Evolutionary conservation across 2,797 vertebrate genomes (phyloP), one percentile per base, ranked within the genome.

Genomic region (Sparus aurata): DNA sequence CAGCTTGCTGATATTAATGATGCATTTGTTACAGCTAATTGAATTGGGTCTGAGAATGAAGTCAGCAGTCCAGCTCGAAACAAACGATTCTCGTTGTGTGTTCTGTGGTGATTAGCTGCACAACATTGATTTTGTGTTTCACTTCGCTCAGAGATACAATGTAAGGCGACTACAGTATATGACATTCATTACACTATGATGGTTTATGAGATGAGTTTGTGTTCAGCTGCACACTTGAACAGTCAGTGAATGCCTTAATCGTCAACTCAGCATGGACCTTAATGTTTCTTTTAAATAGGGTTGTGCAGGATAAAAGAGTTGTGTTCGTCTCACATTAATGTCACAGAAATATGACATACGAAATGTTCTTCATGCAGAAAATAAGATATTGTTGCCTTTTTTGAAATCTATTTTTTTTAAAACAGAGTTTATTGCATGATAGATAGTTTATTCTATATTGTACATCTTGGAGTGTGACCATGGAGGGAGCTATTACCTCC

Each of bases 11-110:
- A 71, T 89, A 81, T 82, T 77, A 79, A 83, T 80, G 47, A 67
- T 62, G 59, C 45, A 80, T 83, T 80, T 18, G 66, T 75, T 79
- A 83, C 41, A 72, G 68, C 79, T 85, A 72, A 88, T 88, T 81
- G 20, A 82, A 84, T 76, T 79, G 69, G 69, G 49, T 76, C 43
- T 79, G 61, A 45, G 76, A 64, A 80, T 85, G 16, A 80, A 89
- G 72, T 83, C 75, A 76, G 54, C 84, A 78, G 45, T 66, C 68
- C 11, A 38, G 54, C 20, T 60, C 10, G 43, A 67, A 67, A 74
- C 22, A 77, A 85, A 79, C 58, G 55, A 78, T 73, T 69, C 71
- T 53, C 12, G n/a, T 72, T 80, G 65, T 73, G 47, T 85, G 71
- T 80, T 76, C n/a, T 65, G 66, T 80, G 62, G 58, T 64, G 55